phyloP scores from a whole-genome alignment of 1,140 invertebrate genomes.

The Matsumurasca onukii region DNA sequence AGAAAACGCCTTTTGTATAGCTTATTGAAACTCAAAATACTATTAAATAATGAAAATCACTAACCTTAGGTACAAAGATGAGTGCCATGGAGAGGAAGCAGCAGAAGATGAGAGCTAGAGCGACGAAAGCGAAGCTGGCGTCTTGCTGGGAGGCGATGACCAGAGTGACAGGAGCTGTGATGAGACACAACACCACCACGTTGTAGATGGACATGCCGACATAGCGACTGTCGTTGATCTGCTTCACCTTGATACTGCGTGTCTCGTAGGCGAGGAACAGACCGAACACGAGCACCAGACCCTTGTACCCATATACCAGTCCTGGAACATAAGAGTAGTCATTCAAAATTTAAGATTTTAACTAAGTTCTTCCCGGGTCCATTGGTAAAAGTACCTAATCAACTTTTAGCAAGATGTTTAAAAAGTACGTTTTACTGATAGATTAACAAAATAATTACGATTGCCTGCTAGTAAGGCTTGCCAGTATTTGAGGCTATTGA shows the following conservation, averaged over 20 bases:
- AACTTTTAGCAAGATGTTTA: too few relatives aligned
- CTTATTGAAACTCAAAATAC: too few relatives aligned
- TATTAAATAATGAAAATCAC: conserved; percentile 37
- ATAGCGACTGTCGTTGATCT: conserved; percentile 94
- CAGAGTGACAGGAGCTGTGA: conserved; percentile 95
- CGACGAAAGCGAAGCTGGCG: conserved; percentile 95
- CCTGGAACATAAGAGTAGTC: conserved; percentile 59
- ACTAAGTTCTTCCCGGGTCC: too few relatives aligned
- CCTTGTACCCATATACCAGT: conserved; percentile 95
- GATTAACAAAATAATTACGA: too few relatives aligned
- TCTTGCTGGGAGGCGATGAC: conserved; percentile 97
- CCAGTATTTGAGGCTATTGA: too few relatives aligned
- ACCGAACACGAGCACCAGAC: conserved; percentile 93
- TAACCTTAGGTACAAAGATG: conserved; percentile 94
- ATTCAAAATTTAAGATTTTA: conserved; percentile 2
- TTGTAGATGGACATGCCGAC: conserved; percentile 99
- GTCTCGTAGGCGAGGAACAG: conserved; percentile 98
- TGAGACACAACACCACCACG: conserved; percentile 95
- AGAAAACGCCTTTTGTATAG: too few relatives aligned
- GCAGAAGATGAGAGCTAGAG: conserved; percentile 90
- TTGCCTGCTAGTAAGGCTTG: too few relatives aligned
- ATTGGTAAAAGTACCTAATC: too few relatives aligned
- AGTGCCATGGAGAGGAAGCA: conserved; percentile 97
- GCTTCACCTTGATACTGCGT: conserved; percentile 90
- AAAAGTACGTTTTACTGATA: too few relatives aligned